Conservation (phyloP, 1,140 invertebrate species). For the Hylyphantes graminicola region DNA sequence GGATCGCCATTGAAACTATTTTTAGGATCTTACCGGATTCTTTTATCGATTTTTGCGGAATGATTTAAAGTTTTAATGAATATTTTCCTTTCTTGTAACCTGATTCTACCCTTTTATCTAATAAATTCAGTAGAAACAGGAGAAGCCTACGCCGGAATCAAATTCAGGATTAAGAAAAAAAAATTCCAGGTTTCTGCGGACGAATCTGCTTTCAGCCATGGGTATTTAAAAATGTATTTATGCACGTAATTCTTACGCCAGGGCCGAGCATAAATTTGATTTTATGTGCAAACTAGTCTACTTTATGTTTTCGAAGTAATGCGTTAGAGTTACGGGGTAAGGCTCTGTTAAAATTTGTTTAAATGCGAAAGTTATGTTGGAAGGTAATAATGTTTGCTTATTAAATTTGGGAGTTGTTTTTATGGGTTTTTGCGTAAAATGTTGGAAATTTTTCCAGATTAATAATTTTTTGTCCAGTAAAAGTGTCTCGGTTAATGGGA, state of each 20-base stretch:
- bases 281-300: slow-evolving; percentile 9
- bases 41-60: background rate
- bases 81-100: slow-evolving; percentile 20
- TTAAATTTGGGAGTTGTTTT: too few relatives aligned
- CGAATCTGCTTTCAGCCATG: background rate
- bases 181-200: background rate
- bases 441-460: too few relatives aligned
- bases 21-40: background rate
- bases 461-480: too few relatives aligned
- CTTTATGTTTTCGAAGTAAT: background rate
- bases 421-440: too few relatives aligned
- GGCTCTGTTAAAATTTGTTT: too few relatives aligned
- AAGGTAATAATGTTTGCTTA: too few relatives aligned
- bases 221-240: slow-evolving; percentile 24
- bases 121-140: background rate
- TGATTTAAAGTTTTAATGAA: slow-evolving; percentile 49
- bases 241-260: slow-evolving; percentile 19
- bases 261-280: slow-evolving; percentile 15
- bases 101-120: slow-evolving; percentile 27
- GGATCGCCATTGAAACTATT: too few relatives aligned
- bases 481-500: too few relatives aligned
- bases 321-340: too few relatives aligned
- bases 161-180: background rate
- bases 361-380: too few relatives aligned
- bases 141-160: background rate